These are phyloP conservation scores for Corythornis leucogaster DNA, from an alignment of 2,797 vertebrate genomes.

Conservation along the genomic window DNA sequence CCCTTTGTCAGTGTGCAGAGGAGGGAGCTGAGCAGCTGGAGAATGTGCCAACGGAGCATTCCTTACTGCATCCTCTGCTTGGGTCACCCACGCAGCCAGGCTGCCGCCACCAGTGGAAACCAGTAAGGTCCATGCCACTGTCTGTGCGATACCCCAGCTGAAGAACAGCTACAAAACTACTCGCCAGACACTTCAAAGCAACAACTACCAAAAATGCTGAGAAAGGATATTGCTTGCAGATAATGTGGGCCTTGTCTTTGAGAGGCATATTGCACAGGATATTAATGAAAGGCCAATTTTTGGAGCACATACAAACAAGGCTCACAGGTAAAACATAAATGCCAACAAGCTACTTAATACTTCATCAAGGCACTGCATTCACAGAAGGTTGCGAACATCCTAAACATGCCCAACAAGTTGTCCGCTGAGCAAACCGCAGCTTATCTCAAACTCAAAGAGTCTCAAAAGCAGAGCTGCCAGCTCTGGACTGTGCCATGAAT, in stretches of 20 bases:
- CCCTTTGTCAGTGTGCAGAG: conserved; percentile 52
- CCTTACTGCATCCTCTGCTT: conserved; percentile 26
- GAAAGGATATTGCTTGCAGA: not conserved
- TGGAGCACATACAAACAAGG: not conserved
- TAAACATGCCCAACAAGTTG: not conserved
- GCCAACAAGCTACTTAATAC: not conserved
- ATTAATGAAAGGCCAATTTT: not conserved
- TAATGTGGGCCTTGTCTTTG: fast-evolving
- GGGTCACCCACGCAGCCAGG: not conserved
- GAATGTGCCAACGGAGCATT: conserved; percentile 62
- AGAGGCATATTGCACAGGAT: not conserved
- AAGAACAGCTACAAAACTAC: not conserved
- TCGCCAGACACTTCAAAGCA: not conserved
- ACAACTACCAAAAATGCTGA: no score
- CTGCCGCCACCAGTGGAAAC: conserved; percentile 1
- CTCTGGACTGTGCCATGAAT: not conserved
- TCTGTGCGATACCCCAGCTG: not conserved
- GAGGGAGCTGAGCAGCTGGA: conserved; percentile 37
- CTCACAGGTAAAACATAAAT: not conserved
- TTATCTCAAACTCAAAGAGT: not conserved
- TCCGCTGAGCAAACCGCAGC: fast-evolving
- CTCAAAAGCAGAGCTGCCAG: not conserved
- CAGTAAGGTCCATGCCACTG: not conserved
- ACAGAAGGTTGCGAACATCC: not conserved
- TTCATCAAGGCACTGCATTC: not conserved